These are phyloP conservation scores for Apamea sordens DNA, from an alignment of 2,888 invertebrate genomes.

Conservation along the genomic window DNA sequence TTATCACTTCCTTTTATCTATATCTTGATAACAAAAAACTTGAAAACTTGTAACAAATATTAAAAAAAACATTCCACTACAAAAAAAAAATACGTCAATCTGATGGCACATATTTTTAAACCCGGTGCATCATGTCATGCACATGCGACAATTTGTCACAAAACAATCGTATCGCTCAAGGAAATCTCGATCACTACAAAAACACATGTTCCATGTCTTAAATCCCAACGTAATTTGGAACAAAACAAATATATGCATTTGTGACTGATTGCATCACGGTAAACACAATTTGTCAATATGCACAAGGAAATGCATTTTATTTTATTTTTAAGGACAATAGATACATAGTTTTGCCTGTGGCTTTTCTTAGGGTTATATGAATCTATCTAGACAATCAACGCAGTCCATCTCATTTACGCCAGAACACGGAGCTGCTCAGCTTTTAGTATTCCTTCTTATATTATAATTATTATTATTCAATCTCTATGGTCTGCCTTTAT, in stretches of 20 bases:
- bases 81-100: neutral
- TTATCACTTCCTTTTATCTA: neutral
- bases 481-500: too few relatives aligned
- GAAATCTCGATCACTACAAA: slow-evolving; percentile 29
- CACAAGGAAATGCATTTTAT: neutral
- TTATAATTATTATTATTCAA: too few relatives aligned
- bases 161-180: slow-evolving; percentile 7
- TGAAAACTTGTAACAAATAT: neutral
- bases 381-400: neutral
- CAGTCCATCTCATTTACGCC: neutral
- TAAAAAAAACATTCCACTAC: slow-evolving; percentile 17
- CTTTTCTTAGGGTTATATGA: neutral
- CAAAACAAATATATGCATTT: slow-evolving; percentile 30
- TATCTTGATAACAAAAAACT: neutral
- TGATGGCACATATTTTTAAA: slow-evolving; percentile 18
- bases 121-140: slow-evolving; percentile 32
- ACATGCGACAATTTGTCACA: too few relatives aligned
- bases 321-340: neutral
- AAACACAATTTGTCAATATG: slow-evolving; percentile 7
- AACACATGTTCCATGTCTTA: slow-evolving; percentile 30
- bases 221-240: slow-evolving; percentile 22
- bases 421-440: too few relatives aligned
- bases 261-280: slow-evolving; percentile 20
- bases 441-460: too few relatives aligned
- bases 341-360: neutral